These are phyloP conservation scores for Plectropomus leopardus DNA, from an alignment of 2,113 vertebrate species.

Conservation along the genomic window DNA sequence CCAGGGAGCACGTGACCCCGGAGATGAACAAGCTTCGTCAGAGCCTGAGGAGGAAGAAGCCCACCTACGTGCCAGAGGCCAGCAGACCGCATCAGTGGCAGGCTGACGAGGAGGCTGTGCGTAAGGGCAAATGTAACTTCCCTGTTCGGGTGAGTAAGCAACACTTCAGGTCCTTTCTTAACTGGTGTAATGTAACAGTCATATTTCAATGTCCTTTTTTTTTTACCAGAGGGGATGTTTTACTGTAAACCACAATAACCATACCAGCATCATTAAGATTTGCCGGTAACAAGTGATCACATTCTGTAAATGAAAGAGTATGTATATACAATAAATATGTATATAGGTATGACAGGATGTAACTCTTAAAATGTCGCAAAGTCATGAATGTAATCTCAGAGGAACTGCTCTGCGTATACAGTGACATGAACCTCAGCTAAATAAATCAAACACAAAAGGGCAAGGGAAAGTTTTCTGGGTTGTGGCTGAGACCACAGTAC, in stretches of 20 bases:
- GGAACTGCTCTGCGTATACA: neutral
- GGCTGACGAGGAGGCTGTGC: conserved; percentile 92
- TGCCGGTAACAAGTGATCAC: neutral
- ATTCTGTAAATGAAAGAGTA: neutral
- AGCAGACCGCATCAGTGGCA: conserved; percentile 96
- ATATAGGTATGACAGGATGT: neutral
- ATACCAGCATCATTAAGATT: neutral
- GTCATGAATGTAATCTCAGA: neutral
- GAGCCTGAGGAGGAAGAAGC: conserved; percentile 94
- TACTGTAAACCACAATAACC: neutral
- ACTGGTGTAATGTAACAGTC: neutral
- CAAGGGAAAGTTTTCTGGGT: neutral
- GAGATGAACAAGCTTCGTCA: conserved; percentile 96
- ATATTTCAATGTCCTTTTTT: neutral
- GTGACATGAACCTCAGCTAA: neutral
- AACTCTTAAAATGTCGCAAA: neutral
- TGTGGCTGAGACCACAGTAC: neutral
- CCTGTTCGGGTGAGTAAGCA: conserved; percentile 87
- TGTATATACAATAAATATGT: neutral
- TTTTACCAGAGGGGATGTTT: neutral
- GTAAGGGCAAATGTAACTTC: conserved; percentile 93
- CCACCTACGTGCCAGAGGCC: conserved; percentile 91
- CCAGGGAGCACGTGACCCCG: conserved; percentile 87
- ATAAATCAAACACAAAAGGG: conserved; percentile 1
- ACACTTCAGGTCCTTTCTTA: neutral